Conservation (phyloP, 2,888 invertebrate genomes). For the Amblyteles armatorius region DNA sequence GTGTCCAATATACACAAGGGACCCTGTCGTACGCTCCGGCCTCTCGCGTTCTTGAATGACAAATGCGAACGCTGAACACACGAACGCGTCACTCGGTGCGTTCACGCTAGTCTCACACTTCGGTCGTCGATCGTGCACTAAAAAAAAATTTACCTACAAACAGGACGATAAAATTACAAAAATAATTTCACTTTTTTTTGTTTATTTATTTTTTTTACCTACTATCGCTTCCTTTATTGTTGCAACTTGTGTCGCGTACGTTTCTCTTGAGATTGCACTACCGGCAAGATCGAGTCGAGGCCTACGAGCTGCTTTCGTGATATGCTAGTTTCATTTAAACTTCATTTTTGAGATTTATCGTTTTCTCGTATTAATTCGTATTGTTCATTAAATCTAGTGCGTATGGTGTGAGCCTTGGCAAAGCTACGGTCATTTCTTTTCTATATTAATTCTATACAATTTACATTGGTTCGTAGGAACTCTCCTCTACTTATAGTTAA, state of each 20-base stretch:
- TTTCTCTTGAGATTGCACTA: slow-evolving; percentile 53
- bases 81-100: background rate
- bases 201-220: background rate
- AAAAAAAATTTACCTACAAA: background rate
- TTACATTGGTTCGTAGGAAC: slow-evolving; percentile 69
- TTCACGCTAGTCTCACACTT: background rate
- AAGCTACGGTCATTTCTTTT: slow-evolving; percentile 70
- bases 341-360: slow-evolving; percentile 11
- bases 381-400: slow-evolving; percentile 39
- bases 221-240: slow-evolving; percentile 46
- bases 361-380: slow-evolving; percentile 10
- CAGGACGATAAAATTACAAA: background rate
- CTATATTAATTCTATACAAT: slow-evolving; percentile 51
- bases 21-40: slow-evolving; percentile 25
- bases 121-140: background rate
- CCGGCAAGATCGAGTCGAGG: slow-evolving; percentile 52
- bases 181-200: background rate
- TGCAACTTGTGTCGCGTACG: slow-evolving; percentile 26
- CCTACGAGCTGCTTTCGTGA: slow-evolving; percentile 56
- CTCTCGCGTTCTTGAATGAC: slow-evolving; percentile 45
- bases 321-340: slow-evolving; percentile 53
- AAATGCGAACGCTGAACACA: slow-evolving; percentile 52
- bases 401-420: slow-evolving; percentile 47
- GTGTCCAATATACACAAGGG: background rate
- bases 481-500: slow-evolving; percentile 67